Base-by-base conservation (phyloP, 2,113 vertebrate genomes). In the Boleophthalmus pectinirostris region DNA sequence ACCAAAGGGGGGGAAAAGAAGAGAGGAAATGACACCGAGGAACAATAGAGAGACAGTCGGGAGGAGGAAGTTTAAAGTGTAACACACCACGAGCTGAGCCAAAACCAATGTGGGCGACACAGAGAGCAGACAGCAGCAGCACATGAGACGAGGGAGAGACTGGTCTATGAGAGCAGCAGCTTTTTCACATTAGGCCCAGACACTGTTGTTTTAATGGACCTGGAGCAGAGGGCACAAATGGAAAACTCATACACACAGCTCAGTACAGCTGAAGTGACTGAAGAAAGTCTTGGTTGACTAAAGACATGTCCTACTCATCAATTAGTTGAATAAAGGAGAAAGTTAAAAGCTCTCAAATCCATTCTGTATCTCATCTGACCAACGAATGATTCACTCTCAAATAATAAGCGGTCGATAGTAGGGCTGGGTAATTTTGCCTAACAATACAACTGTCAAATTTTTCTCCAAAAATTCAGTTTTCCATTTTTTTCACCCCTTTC, bases 31-130 rank as follows among this genome's bases (percentile, higher is more conserved):
- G 68, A 82, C 58, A 72, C 64, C 75, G 49, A 25, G 72, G 65
- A 89, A 90, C 86, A 91, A 90, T 85, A 72, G 88, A 87, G 74
- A 86, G 68, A 86, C 57, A 54, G 76, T 67, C 53, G 64, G 61
- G 70, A 88, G 54, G 51, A 76, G 79, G 79, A 89, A 64, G 81
- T 77, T 63, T 81, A 72, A 83, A 88, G 77, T 72, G 79, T 76
- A 87, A 77, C 60, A 24, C 77, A 82, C 78, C 82, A 81, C 33
- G 57, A 78, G 79, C 70, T 65, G 74, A 58, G 70, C 60, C 51
- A 47, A 65, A 69, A 73, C 13, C 79, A 69, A 73, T 14, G 77
- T 70, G 66, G 16, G 20, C 51, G 51, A 54, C 51, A 10, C 51
- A 54, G 20, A 20, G 18, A n/a, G 49, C 20, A 18, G 20, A 18